Evolutionary conservation across 2,113 vertebrate species (phyloP), one percentile per base, ranked within the genome.

Genomic region (Albula glossodonta): DNA sequence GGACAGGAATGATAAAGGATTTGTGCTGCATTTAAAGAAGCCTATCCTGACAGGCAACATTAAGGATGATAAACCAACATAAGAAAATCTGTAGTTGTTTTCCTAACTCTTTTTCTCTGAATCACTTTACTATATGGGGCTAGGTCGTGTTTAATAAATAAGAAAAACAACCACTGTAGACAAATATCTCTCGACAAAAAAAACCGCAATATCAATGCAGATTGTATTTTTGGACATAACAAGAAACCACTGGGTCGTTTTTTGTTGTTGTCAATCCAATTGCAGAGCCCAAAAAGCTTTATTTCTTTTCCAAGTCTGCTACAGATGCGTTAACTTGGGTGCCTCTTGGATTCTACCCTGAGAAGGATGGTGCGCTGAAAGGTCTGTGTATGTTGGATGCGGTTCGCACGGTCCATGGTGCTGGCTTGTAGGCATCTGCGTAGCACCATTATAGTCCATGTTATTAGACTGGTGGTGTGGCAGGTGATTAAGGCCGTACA

Each of bases 331-430:
- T 94, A 99, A 93, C 94, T 99, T 99, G 96, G 98, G 98, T 91
- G 97, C 98, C 96, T 99, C 98, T 95, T 99, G 98, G 96, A 99
- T 98, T 97, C 98, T 97, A 97, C 98, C 98, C 98, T 98, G 98
- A 98, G 97, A 96, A 94, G 96, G 95, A 87, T 99, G 98, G 94
- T 98, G 98, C 84, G 96, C 93, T 86, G 98, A 96, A 94, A 99
- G 97, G 95, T 99, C 98, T 90, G 97, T 96, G 95, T 99, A 99
- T n/a, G 97, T 96, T 3, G 96, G 94, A 89, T 98, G 97, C 84
- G 95, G 92, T 90, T 99, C 97, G 56, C 98, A 99, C 82, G 97
- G 96, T 94, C 97, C 97, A 7, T 99, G 98, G 92, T 97, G 97
- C 95, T 98, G 98, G 93, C 92, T 92, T 60, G 95, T 89, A 25